Evolutionary conservation across 1,140 invertebrate genomes (phyloP), one percentile per base, ranked within the genome.

Genomic region (Pomacea maculata): DNA sequence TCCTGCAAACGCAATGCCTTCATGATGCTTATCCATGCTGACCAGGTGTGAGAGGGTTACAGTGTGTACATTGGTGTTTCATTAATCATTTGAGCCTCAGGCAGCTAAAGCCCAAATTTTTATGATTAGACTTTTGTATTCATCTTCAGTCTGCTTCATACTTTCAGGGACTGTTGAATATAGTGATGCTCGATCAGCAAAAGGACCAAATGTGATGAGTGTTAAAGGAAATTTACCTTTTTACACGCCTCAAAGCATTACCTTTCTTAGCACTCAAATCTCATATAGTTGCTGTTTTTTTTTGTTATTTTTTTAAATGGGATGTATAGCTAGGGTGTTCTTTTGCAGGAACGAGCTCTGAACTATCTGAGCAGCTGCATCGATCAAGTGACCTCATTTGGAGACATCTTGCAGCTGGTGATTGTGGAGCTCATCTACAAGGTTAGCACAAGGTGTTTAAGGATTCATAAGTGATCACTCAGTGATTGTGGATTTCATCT

Each of bases 341-440:
- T 82, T 63, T 87, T 86, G 29, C 95, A 98, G 92, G 97, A 97
- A 85, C 92, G 96, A 75, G 98, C 98, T 15, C 92, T 99, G 8
- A 94, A 95, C 82, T 99, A 99, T 91, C 93, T 99, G 57, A 95
- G 96, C 65, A 95, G 96, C 12, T 98, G 98, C 90, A 94, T 99
- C 72, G 98, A 99, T 90, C 92, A 93, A 85, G 92, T 92, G 78
- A 95, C 96, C 85, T 95, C 94, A 55, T 99, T 99, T 92, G 98
- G 97, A 19, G 98, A 99, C 91, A 99, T 99, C 85, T 92, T 99
- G 12, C 99, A 99, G 90, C 92, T 99, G 65, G 97, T 99, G n/a
- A 99, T 99, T 89, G 98, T 99, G 0, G 98, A 99, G 92, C 93
- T 99, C 0, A 99, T 99, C 87, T 99, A 99, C 89, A 99, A 99